Conservation (phyloP, 1,140 invertebrate genomes). For the Lucilia cuprina region DNA sequence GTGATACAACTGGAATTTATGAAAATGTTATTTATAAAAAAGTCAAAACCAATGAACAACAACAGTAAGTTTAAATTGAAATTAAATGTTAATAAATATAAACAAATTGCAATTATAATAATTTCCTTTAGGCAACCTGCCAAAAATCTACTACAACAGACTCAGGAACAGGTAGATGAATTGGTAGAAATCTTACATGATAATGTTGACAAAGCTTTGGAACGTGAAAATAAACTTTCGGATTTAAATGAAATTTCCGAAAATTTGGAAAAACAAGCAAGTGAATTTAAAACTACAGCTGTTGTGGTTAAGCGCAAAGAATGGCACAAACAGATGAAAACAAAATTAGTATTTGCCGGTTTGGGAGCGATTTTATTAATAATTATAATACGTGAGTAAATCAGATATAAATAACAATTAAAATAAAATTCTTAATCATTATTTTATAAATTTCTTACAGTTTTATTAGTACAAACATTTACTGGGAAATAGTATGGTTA, state of each 20-base stretch:
- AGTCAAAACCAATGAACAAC: not conserved
- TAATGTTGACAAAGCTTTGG: not conserved
- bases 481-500: too few species aligned
- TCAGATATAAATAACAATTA: too few species aligned
- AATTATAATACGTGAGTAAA: constrained; percentile 10
- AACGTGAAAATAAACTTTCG: not conserved
- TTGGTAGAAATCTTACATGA: not conserved
- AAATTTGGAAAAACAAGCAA: not conserved
- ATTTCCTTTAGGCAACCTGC: too few species aligned
- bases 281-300: not conserved
- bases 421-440: too few species aligned
- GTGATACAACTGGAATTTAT: not conserved
- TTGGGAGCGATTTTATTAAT: not conserved
- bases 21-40: not conserved
- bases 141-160: not conserved
- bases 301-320: not conserved
- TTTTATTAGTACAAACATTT: too few species aligned
- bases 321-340: not conserved
- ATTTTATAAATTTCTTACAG: too few species aligned
- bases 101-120: not conserved
- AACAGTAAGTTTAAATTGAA: not conserved
- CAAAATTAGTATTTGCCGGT: constrained; percentile 3
- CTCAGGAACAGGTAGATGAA: not conserved
- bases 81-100: not conserved
- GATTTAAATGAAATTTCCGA: not conserved